A percentile compares a stretch with the other conserved stretches of the same genome.
Conservation (phyloP, 2,888 invertebrate genomes). For the Tenthredo distinguenda region DNA sequence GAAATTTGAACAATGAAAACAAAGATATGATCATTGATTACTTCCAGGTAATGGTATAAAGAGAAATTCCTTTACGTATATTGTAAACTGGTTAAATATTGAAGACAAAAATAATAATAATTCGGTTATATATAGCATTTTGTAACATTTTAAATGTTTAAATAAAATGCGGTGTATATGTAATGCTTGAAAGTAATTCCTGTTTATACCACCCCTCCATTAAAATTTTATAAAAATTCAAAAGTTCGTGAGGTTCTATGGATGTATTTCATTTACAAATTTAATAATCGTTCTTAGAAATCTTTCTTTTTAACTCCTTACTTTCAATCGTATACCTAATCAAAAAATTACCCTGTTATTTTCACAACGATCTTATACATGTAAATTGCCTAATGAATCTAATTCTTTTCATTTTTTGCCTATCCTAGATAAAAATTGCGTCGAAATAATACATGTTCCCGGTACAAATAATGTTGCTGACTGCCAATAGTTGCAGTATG, state of each 20-base stretch:
- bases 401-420: background rate
- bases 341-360: background rate
- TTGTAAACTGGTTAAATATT: constrained; percentile 47
- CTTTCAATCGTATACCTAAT: background rate
- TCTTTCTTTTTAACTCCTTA: background rate
- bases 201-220: constrained; percentile 51
- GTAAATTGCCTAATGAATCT: background rate
- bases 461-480: background rate
- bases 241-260: background rate
- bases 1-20: constrained; percentile 40
- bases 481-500: background rate
- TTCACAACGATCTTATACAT: no score
- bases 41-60: constrained; percentile 50
- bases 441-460: background rate
- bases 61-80: constrained; percentile 51
- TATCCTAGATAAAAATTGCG: background rate
- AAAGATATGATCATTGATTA: constrained; percentile 40
- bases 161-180: constrained; percentile 52
- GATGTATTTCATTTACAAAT: background rate
- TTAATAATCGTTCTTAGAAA: background rate
- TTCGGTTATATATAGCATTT: constrained; percentile 51
- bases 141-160: constrained; percentile 52
- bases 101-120: constrained; percentile 32
- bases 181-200: constrained; percentile 48
- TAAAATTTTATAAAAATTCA: constrained; percentile 26